Percentiles rank a stretch among this genome's conserved stretches.
phyloP scores from a whole-genome alignment of 2,888 invertebrate genomes.

The Callimorpha dominula region DNA sequence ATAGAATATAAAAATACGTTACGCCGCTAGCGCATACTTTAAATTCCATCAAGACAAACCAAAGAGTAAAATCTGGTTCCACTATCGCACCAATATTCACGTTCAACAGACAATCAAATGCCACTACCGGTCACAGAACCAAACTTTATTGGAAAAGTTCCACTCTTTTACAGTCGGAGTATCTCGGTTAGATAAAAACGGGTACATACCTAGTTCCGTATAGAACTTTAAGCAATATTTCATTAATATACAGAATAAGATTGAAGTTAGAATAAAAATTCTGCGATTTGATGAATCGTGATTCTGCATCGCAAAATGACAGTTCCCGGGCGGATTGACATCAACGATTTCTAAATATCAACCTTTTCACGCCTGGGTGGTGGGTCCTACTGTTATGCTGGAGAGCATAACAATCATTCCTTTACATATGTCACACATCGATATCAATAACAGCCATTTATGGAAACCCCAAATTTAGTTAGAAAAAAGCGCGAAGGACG shows the following conservation, averaged over 20 bases:
- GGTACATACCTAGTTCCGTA: not conserved
- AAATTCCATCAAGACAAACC: not conserved
- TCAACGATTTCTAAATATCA: too few relatives aligned
- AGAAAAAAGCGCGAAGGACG: too few relatives aligned
- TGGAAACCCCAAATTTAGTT: too few relatives aligned
- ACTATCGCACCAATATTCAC: constrained; percentile 5
- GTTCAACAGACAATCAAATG: constrained; percentile 7
- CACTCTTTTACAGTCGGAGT: not conserved
- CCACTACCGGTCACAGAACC: constrained; percentile 50
- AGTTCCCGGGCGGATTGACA: not conserved
- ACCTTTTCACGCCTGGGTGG: too few relatives aligned
- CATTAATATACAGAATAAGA: not conserved
- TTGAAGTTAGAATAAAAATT: not conserved
- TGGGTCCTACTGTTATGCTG: too few relatives aligned
- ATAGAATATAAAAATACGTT: not conserved
- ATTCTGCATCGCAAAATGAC: not conserved
- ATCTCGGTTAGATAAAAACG: not conserved
- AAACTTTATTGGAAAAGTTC: constrained; percentile 73
- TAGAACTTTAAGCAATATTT: not conserved
- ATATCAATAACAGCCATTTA: too few relatives aligned
- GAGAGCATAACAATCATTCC: too few relatives aligned
- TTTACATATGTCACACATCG: too few relatives aligned
- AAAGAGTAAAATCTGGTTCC: not conserved
- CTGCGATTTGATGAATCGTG: not conserved
- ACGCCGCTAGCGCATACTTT: not conserved